Percentiles rank a stretch among this genome's conserved stretches.
phyloP scores from a whole-genome alignment of 37 sponge, comb jelly and placozoan genomes.

The Eunapius fragilis region DNA sequence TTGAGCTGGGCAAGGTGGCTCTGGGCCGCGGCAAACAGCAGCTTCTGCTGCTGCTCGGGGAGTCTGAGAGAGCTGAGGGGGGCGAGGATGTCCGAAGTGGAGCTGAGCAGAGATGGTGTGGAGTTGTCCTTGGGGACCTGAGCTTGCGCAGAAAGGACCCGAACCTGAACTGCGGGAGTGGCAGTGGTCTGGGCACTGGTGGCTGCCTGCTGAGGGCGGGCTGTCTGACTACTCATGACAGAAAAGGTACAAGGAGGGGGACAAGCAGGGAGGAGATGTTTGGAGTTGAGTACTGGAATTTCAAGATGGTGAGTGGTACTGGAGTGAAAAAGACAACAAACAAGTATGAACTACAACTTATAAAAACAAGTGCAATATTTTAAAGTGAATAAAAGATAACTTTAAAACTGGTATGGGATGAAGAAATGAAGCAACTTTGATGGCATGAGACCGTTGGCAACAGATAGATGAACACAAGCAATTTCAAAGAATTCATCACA shows the following conservation, averaged over 20 bases:
- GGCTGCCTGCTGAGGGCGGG: conserved; percentile 14
- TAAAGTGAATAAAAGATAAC: no score
- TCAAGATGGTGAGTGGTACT: no score
- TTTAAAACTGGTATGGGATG: no score
- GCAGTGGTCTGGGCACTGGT: neutral
- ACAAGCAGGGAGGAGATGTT: no score
- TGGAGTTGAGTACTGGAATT: no score
- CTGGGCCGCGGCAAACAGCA: conserved; percentile 24
- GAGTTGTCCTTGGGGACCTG: neutral
- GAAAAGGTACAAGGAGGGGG: neutral
- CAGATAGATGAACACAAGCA: neutral
- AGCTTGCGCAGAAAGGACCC: conserved; percentile 6
- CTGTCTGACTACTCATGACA: neutral
- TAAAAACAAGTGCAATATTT: no score
- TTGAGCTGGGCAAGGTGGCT: conserved; percentile 28
- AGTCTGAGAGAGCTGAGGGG: conserved; percentile 46
- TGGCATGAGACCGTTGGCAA: neutral
- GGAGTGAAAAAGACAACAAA: no score
- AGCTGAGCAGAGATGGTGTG: conserved; percentile 22
- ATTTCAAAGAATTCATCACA: neutral
- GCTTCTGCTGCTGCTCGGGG: conserved; percentile 60
- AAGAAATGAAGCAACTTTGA: neutral
- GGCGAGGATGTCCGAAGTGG: neutral
- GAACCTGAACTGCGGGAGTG: conserved; percentile 9
- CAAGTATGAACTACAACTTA: no score